Base-by-base conservation (phyloP, 2,888 invertebrate genomes). In the Mythimna ferrago region DNA sequence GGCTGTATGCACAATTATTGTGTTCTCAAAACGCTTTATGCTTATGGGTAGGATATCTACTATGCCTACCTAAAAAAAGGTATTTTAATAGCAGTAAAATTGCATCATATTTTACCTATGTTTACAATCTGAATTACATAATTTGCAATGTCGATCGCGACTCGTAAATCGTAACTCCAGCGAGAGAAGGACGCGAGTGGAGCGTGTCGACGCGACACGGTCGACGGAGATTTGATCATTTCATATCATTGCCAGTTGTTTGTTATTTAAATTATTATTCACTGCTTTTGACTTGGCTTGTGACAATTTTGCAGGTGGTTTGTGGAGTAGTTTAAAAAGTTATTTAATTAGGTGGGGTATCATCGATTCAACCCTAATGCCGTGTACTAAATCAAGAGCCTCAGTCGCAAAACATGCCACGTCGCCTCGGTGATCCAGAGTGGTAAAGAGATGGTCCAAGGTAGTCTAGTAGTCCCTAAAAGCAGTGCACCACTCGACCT, bases 171-270 rank as follows among this genome's bases (percentile, higher is more conserved):
- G 51, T 81, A 78, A 78, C 74, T 75, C 76, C 75, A 63, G 72
- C 57, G 56, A 70, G 72, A 79, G 87, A 87, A 88, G 88, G 88
- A 78, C 83, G 76, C 76, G 74, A 82, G 41, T 81, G 73, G 57
- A 82, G 62, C 87, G 82, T 87, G 80, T 82, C 86, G 72, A 41
- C 38, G 73, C 68, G 87, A 83, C 81, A 87, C 87, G 86, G 83
- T 86, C 70, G 71, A n/a, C 64, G 53, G 53, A 66, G 70, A 77
- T 74, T 76, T 70, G 81, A 71, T 71, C 69, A 71, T 73, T 79
- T 81, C 69, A 78, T 83, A 83, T 85, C 71, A 83, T 81, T 85
- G 79, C 66, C 74, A 67, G 71, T 73, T 58, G 51, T 70, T 74
- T 58, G 54, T 58, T 71, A 56, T 76, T 61, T 54, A 60, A 14